These are phyloP conservation scores for Alexandromys fortis DNA, from an alignment of 2,113 vertebrate genomes.

Conservation along the genomic window DNA sequence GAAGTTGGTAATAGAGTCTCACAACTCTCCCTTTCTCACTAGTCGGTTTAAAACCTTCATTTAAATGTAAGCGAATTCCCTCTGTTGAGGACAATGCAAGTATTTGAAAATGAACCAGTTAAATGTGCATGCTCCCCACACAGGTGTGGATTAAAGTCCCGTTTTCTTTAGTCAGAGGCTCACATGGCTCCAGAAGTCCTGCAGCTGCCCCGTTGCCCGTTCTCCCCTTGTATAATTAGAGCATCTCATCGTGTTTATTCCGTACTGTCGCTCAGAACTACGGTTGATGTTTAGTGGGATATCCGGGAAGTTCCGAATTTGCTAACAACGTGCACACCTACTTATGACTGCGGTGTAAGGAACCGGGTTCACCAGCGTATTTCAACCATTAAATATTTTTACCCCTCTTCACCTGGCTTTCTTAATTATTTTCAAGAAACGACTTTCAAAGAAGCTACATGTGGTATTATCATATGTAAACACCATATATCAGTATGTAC, in stretches of 20 bases:
- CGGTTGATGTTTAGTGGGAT: neutral
- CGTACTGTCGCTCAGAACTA: neutral
- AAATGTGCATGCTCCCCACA: neutral
- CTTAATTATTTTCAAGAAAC: conserved; percentile 57
- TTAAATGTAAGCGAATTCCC: conserved; percentile 69
- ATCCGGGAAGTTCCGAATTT: conserved; percentile 65
- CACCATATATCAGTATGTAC: neutral
- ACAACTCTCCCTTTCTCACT: conserved; percentile 74
- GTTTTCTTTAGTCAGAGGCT: conserved; percentile 68
- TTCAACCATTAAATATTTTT: conserved; percentile 82
- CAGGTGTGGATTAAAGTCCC: conserved; percentile 49
- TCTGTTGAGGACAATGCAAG: conserved; percentile 59
- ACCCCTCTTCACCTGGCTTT: conserved; percentile 69
- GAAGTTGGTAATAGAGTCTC: conserved; percentile 70
- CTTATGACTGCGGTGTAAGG: conserved; percentile 51
- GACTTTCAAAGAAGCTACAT: neutral
- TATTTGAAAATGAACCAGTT: conserved; percentile 49
- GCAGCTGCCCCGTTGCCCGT: neutral
- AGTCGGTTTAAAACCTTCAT: conserved; percentile 69
- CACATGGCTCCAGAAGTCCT: neutral
- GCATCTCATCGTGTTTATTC: neutral
- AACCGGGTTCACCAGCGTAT: conserved; percentile 59
- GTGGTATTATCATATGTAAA: neutral
- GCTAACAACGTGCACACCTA: conserved; percentile 21
- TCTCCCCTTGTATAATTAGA: neutral